phyloP scores from a whole-genome alignment of 2,113 vertebrate species.

The Epinephelus moara region DNA sequence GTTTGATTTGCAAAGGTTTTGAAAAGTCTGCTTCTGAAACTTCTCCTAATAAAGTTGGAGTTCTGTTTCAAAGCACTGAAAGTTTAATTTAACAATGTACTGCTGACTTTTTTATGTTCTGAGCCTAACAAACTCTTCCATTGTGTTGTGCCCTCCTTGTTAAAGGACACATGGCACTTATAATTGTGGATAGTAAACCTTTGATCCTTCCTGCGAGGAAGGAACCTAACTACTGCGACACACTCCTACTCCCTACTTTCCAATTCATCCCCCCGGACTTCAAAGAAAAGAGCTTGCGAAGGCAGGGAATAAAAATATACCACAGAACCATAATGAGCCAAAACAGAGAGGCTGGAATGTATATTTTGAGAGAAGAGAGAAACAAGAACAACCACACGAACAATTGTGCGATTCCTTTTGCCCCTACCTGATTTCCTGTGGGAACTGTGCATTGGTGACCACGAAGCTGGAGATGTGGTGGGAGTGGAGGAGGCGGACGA shows the following conservation, averaged over 20 bases:
- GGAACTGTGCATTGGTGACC: constrained; percentile 97
- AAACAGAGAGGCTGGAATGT: not conserved
- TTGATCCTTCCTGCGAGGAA: constrained; percentile 5
- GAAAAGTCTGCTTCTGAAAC: not conserved
- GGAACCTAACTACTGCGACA: constrained; percentile 9
- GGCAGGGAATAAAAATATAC: not conserved
- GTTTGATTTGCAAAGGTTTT: not conserved
- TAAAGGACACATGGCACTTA: not conserved
- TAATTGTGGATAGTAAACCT: constrained; percentile 4
- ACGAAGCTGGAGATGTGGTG: constrained; percentile 92
- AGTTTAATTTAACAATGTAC: not conserved
- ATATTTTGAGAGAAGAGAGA: not conserved
- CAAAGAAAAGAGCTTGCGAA: constrained; percentile 3
- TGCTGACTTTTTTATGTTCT: not conserved
- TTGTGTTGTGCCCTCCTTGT: not conserved
- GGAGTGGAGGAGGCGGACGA: constrained; percentile 90
- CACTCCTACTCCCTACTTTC: not conserved
- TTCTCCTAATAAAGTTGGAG: not conserved
- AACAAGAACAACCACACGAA: not conserved
- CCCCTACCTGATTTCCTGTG: constrained; percentile 91
- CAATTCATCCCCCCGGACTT: not conserved
- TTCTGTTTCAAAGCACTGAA: not conserved
- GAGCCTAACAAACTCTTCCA: not conserved
- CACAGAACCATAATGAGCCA: not conserved
- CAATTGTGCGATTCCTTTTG: not conserved